Evolutionary conservation across 2,888 invertebrate species (phyloP).

Genomic region (Iselma pallidipennis): DNA sequence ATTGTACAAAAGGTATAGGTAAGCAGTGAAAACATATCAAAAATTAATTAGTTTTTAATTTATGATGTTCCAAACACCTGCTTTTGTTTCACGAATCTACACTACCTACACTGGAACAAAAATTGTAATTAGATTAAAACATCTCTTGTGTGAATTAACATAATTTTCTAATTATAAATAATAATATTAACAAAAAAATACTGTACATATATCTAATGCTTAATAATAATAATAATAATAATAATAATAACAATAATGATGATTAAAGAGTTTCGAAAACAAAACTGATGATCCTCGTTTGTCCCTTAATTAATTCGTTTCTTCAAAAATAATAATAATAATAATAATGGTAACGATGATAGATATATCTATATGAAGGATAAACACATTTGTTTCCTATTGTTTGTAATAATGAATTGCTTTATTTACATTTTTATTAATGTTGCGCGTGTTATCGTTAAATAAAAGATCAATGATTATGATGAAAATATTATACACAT

Average conservation of each 20-base stretch:
- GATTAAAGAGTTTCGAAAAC: conserved; percentile 1
- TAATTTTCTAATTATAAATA: background rate
- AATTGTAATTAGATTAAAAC: background rate
- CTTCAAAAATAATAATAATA: background rate
- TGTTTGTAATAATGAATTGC: no score
- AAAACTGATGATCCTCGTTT: conserved; percentile 5
- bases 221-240: no score
- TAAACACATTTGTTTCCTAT: conserved; percentile 8
- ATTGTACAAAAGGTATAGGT: background rate
- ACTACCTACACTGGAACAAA: background rate
- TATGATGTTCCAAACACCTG: conserved; percentile 38
- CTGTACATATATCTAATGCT: no score
- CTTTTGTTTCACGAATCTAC: conserved; percentile 10
- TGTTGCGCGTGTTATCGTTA: no score
- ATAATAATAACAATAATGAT: background rate
- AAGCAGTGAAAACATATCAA: conserved; percentile 13
- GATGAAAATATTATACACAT: no score
- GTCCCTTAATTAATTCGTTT: background rate
- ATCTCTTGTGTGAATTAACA: background rate
- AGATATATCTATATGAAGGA: conserved; percentile 9
- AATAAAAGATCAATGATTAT: no score
- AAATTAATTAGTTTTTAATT: conserved; percentile 44
- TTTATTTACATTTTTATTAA: background rate
- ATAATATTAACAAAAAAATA: no score
- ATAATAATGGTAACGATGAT: no score